Evolutionary conservation across 92 coral and sea anemone species (phyloP), one percentile per base, ranked within the genome.

Genomic region (Anthopleura xanthogrammica): DNA sequence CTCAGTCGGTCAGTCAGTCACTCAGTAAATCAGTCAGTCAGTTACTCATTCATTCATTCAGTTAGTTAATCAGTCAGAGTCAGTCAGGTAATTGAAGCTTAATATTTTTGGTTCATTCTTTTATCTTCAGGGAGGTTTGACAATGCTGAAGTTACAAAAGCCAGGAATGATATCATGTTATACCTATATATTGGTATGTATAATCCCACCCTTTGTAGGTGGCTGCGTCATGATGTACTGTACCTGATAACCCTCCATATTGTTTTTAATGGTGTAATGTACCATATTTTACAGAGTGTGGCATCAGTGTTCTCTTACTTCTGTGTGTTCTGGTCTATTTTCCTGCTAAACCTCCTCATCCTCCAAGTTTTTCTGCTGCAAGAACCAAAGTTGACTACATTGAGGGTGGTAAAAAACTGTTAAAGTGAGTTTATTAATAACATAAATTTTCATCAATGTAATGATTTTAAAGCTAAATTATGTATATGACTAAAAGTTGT

Each of bases 301-400:
- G 92, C 36, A 13, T 94, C 50, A 90, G 88, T 72, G 84, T 87
- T 14, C 19, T 90, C 43, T 66, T 96, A 85, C 90, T 94, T 82
- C 76, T 96, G 68, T 86, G 89, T 24, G 89, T 90, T 46, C 62
- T 91, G 86, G 77, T 92, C 19, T 96, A 96, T 91, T 96, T 90
- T 79, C 99, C 99, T 39, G 98, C 98, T 7, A 94, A 90, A 40
- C 99, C 99, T 23, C 99, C 99, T 16, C 90, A 85, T 70, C 99
- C 99, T 24, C 99, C 99, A 74, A 96, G 99, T 82, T 91, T 55
- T 85, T 94, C 99, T 54, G 98, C 99, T 23, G 94, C 96, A 14
- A 90, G 91, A 82, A 90, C 85, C 74, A 92, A 95, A 82, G 83
- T 93, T 70, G 96, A 96, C 66, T 96, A 93, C 76, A 72, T 93